Percentiles rank a stretch among this genome's conserved stretches.
Conservation (phyloP, 2,113 vertebrate species). For the Epinephelus moara region DNA sequence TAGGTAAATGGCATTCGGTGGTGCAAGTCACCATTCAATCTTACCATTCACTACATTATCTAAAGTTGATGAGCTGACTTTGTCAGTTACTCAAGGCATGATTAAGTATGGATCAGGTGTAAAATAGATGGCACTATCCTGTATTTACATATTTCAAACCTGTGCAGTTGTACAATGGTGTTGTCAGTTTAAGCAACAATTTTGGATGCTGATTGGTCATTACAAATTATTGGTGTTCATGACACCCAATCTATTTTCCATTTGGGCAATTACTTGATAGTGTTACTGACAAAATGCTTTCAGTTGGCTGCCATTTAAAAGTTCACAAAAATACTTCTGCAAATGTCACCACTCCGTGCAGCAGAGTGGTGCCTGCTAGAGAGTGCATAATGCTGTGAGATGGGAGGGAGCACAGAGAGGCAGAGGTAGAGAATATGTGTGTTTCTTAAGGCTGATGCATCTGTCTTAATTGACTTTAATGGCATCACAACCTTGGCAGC, state of each 20-base stretch:
- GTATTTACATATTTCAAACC: conserved; percentile 15
- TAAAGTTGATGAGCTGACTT: background rate
- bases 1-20: background rate
- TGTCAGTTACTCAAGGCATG: background rate
- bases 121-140: background rate
- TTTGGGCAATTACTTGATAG: background rate
- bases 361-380: background rate
- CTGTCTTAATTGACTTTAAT: background rate
- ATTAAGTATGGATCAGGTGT: background rate
- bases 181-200: background rate
- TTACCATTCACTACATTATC: background rate
- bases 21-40: background rate
- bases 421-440: conserved; percentile 27
- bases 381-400: background rate
- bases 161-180: background rate
- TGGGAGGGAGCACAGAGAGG: background rate
- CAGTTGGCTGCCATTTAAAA: background rate
- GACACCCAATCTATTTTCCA: background rate
- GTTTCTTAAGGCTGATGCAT: conserved; percentile 3
- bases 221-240: background rate
- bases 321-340: background rate
- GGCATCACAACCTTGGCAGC: conserved; percentile 15
- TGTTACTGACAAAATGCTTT: background rate
- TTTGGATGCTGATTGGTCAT: background rate
- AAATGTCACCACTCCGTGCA: background rate